These are phyloP conservation scores for Characodon lateralis DNA, from an alignment of 2,797 vertebrate species.

Conservation along the genomic window DNA sequence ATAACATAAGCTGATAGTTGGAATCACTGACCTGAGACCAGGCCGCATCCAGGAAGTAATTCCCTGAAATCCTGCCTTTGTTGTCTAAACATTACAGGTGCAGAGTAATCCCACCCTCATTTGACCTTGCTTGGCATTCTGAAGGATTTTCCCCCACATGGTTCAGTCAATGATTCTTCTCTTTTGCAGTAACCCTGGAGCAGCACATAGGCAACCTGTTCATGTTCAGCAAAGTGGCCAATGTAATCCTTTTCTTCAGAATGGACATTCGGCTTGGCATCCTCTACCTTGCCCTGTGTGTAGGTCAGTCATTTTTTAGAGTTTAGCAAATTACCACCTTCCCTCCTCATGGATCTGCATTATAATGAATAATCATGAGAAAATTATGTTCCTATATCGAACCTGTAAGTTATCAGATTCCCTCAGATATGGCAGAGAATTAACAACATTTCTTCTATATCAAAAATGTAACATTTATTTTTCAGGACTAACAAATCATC, in stretches of 20 bases:
- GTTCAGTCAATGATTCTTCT: conserved; percentile 15
- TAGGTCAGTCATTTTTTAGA: conserved; percentile 85
- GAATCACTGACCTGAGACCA: conserved; percentile 1
- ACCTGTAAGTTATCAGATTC: not conserved
- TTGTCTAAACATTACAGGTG: conserved; percentile 62
- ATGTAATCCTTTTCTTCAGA: conserved; percentile 93
- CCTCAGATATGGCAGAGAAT: not conserved
- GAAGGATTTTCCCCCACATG: conserved; percentile 14
- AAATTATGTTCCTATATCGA: not conserved
- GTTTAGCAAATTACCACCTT: not conserved
- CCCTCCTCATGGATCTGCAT: not conserved
- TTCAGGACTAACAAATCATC: not conserved
- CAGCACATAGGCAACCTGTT: conserved; percentile 94
- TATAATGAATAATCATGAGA: not conserved
- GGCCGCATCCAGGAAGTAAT: conserved; percentile 22
- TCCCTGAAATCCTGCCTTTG: conserved; percentile 32
- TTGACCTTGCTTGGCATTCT: conserved; percentile 49
- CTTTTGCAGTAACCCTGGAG: conserved; percentile 87
- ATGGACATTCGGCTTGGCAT: conserved; percentile 93
- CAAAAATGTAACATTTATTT: not conserved
- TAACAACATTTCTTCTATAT: not conserved
- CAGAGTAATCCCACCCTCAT: conserved; percentile 11
- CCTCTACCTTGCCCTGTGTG: conserved; percentile 88
- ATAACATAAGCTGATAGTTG: not conserved
- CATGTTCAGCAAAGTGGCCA: conserved; percentile 97